Conservation (phyloP, 1,140 invertebrate species). For the Drosophila neocordata region DNA sequence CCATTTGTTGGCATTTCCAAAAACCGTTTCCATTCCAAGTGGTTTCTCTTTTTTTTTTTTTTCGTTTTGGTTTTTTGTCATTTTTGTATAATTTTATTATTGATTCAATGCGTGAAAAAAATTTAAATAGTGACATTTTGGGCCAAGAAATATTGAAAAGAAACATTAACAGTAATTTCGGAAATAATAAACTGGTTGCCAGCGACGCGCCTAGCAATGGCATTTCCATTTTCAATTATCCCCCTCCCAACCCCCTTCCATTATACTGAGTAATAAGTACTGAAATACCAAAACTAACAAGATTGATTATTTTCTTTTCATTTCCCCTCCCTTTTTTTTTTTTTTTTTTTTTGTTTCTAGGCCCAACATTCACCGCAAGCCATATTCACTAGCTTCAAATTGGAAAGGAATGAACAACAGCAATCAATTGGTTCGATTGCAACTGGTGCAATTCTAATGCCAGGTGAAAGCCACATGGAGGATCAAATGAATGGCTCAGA, state of each 20-base stretch:
- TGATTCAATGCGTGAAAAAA: slow-evolving; percentile 78
- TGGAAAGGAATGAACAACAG: slow-evolving; percentile 87
- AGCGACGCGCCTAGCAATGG: slow-evolving; percentile 60
- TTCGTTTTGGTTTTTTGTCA: slow-evolving; percentile 49
- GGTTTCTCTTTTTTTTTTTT: slow-evolving; percentile 65
- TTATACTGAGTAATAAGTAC: no score
- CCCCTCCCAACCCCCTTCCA: slow-evolving; percentile 27
- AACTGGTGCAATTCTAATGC: background rate
- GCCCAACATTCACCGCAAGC: slow-evolving; percentile 91
- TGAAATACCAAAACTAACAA: no score
- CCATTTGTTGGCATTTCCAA: slow-evolving; percentile 2
- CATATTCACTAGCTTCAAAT: slow-evolving; percentile 96
- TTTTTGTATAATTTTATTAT: slow-evolving; percentile 66
- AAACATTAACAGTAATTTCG: slow-evolving; percentile 79
- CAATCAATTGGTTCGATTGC: background rate
- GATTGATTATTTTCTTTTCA: slow-evolving; percentile 16
- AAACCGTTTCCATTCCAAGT: slow-evolving; percentile 14
- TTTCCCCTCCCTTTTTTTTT: slow-evolving; percentile 21
- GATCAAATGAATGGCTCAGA: slow-evolving; percentile 27
- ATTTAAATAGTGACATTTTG: slow-evolving; percentile 80
- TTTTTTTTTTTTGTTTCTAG: slow-evolving; percentile 63
- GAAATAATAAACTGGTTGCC: slow-evolving; percentile 74
- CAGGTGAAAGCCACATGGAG: slow-evolving; percentile 6
- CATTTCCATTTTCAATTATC: slow-evolving; percentile 51
- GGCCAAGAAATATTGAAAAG: slow-evolving; percentile 53